Evolutionary conservation across 2,797 vertebrate species (phyloP), one percentile per base, ranked within the genome.

Genomic region (Leucoraja ocellata): DNA sequence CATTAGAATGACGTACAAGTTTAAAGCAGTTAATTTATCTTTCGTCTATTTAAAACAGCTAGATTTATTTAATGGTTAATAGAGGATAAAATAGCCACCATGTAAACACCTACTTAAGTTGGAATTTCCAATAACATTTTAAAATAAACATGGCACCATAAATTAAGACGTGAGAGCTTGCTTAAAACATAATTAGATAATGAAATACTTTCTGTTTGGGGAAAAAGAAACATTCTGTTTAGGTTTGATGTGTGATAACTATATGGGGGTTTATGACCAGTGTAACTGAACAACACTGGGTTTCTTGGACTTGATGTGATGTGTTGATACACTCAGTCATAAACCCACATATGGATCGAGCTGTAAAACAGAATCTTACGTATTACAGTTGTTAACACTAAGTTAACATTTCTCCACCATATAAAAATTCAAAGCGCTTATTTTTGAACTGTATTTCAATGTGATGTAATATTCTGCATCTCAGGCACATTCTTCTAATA

Each of bases 241-340:
- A 36, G 61, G 39, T 76, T 76, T 92, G 39, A 46, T 76, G 46
- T n/a, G 65, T 76, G 54, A 92, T 92, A 54, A 28, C 21, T 7
- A 25, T 74, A 74, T 74, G 36, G 71, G 36, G 54, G 39, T 74
- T 91, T 92, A 74, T 92, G 71, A 32, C 68, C 10, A 71, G 4
- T 28, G 36, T 25, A 73, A 32, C 32, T 46, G 68, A 11, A 46
- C 88, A 91, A 46, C 88, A 46, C 68, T 39, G 36, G 32, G 32
- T 91, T 36, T 74, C 88, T 25, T n/a, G 6, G 25, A 36, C 68
- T 91, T 54, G 36, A 91, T 74, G 36, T 91, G 65, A 91, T 73
- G 46, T 74, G 71, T 92, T 92, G 90, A 76, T 92, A 76, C 25
- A 92, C 84, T 88, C 16, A 88, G 84, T 88, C 84, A 88, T 88